Percentiles rank a stretch among this genome's conserved stretches.
Conservation (phyloP, 2,113 vertebrate genomes). For the Mormoops blainvillei region DNA sequence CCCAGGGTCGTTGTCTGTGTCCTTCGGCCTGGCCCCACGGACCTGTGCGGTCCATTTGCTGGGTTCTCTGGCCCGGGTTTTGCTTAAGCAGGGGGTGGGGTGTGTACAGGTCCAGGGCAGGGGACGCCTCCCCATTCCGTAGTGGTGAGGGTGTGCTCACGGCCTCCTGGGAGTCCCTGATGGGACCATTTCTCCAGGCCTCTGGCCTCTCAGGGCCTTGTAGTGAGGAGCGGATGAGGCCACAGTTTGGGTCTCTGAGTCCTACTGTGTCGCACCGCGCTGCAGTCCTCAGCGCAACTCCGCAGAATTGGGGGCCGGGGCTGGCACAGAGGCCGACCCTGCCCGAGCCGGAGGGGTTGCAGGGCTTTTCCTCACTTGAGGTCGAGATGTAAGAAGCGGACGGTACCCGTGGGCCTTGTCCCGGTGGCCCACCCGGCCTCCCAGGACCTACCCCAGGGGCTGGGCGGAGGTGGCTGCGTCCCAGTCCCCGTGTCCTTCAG, state of each 20-base stretch:
- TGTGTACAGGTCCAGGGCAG: no score
- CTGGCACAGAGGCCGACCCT: accelerated
- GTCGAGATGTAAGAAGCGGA: background rate
- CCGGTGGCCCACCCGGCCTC: background rate
- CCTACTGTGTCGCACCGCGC: background rate
- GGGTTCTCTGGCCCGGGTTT: background rate
- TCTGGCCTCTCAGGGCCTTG: background rate
- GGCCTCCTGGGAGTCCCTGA: background rate
- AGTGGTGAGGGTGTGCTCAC: background rate
- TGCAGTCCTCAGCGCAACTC: accelerated
- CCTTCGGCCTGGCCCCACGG: background rate
- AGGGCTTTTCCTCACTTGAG: background rate
- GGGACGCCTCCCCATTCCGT: background rate
- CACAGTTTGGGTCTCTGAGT: background rate
- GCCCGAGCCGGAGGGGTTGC: background rate
- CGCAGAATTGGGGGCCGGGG: accelerated
- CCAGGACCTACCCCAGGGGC: background rate
- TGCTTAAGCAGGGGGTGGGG: background rate
- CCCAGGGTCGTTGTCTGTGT: no score
- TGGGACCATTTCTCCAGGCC: no score
- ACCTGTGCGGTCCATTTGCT: background rate
- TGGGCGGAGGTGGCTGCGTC: background rate
- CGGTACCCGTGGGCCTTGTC: accelerated
- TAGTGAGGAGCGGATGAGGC: background rate
- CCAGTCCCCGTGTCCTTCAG: background rate